Conservation (phyloP, 2,113 vertebrate genomes). For the Athene cunicularia region DNA sequence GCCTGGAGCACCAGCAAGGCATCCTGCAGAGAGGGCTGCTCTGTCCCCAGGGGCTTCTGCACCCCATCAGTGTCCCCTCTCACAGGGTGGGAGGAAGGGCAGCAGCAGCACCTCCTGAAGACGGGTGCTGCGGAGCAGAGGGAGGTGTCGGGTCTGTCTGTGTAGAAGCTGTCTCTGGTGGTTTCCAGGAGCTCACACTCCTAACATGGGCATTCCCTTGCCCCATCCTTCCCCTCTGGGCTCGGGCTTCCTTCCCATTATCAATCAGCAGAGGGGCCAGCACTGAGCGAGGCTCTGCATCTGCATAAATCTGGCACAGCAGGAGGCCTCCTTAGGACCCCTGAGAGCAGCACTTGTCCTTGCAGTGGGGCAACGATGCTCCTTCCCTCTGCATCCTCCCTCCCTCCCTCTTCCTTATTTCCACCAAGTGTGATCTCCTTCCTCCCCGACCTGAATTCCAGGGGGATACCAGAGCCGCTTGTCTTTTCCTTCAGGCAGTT, state of each 20-base stretch:
- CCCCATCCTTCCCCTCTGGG: not conserved
- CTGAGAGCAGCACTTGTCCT: not conserved
- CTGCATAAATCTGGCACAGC: not conserved
- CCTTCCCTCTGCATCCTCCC: not conserved
- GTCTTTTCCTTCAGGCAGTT: not conserved
- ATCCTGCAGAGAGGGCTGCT: not conserved
- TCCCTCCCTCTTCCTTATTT: not conserved
- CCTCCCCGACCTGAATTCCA: not conserved
- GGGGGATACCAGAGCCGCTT: not conserved
- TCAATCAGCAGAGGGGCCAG: not conserved
- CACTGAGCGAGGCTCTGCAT: not conserved
- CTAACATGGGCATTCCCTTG: not conserved
- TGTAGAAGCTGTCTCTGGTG: not conserved
- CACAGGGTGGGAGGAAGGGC: rapidly evolving
- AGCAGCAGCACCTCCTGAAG: not conserved
- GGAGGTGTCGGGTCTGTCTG: not conserved
- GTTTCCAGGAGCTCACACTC: not conserved
- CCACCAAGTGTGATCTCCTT: not conserved
- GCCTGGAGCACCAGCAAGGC: not conserved
- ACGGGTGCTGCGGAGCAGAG: rapidly evolving
- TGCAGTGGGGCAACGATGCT: not conserved
- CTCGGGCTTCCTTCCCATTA: not conserved
- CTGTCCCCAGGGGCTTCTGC: not conserved
- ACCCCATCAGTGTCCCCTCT: not conserved
- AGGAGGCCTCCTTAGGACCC: not conserved